These are phyloP conservation scores for Mico argentatus DNA, from an alignment of 2,797 vertebrate genomes.

Conservation along the genomic window DNA sequence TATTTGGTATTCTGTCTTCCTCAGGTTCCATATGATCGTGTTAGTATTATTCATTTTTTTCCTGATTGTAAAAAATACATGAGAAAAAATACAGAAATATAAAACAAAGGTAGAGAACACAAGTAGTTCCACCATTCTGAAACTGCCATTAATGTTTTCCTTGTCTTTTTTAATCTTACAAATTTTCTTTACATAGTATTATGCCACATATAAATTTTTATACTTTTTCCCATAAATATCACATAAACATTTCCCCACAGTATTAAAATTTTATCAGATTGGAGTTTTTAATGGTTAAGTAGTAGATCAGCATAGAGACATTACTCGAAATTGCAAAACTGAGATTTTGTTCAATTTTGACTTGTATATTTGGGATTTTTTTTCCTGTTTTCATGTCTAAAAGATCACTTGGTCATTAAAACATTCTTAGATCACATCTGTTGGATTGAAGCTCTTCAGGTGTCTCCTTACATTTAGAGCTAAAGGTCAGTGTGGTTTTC, in stretches of 20 bases:
- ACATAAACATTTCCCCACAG: neutral
- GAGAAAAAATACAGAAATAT: neutral
- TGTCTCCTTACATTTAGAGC: neutral
- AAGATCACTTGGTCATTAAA: neutral
- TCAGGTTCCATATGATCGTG: neutral
- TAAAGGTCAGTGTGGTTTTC: neutral
- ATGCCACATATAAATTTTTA: neutral
- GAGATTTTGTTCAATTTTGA: neutral
- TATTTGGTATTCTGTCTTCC: neutral
- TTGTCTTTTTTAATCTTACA: neutral
- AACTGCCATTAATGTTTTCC: neutral
- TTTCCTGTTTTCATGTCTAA: constrained; percentile 30
- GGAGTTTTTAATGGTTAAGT: neutral
- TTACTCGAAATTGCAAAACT: neutral
- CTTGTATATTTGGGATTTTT: neutral
- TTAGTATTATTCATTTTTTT: neutral
- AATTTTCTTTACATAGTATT: neutral
- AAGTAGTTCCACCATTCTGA: neutral
- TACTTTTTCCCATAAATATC: neutral
- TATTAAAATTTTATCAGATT: neutral
- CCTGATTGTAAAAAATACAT: neutral
- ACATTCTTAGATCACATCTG: neutral
- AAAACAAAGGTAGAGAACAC: neutral
- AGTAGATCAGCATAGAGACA: neutral
- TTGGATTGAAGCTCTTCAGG: neutral